A percentile compares a stretch with the other conserved stretches of the same genome.
These are phyloP conservation scores for Nothobranchius kuhntae DNA, from an alignment of 2,113 vertebrate species.

Conservation along the genomic window DNA sequence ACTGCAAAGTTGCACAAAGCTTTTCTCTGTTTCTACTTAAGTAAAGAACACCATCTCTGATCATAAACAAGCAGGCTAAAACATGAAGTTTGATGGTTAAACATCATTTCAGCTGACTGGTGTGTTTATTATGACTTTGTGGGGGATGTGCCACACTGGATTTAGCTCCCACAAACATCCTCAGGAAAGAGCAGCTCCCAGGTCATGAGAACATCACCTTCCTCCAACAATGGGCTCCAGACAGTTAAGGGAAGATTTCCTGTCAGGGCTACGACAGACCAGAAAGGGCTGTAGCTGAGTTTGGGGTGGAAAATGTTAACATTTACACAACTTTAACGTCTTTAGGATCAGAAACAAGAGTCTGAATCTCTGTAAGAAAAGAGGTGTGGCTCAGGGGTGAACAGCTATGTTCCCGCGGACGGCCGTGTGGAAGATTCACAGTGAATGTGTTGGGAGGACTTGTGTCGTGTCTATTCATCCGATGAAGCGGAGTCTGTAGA, in stretches of 20 bases:
- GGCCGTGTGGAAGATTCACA: too few relatives aligned
- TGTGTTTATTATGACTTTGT: conserved; percentile 32
- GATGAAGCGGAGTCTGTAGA: neutral
- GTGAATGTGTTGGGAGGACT: too few relatives aligned
- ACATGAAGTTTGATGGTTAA: conserved; percentile 17
- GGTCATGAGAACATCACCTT: conserved; percentile 61
- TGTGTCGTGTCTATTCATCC: neutral
- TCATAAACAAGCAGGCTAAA: conserved; percentile 6
- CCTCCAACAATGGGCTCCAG: conserved; percentile 26
- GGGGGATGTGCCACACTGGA: conserved; percentile 25
- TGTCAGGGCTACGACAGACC: neutral
- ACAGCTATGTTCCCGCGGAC: neutral
- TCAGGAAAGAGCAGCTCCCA: conserved; percentile 9
- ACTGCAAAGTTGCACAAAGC: too few relatives aligned
- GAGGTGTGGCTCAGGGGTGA: neutral
- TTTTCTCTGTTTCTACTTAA: neutral
- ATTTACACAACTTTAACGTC: too few relatives aligned
- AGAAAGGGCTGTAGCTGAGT: too few relatives aligned
- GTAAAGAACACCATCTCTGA: neutral
- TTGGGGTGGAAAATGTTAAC: too few relatives aligned
- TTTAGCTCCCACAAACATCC: conserved; percentile 33
- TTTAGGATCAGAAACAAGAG: too few relatives aligned
- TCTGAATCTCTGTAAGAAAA: too few relatives aligned
- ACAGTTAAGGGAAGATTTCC: conserved; percentile 5
- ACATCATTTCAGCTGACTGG: conserved; percentile 30